Evolutionary conservation across 2,888 invertebrate species (phyloP).

Genomic region (Mongoloraphidia duomilia): DNA sequence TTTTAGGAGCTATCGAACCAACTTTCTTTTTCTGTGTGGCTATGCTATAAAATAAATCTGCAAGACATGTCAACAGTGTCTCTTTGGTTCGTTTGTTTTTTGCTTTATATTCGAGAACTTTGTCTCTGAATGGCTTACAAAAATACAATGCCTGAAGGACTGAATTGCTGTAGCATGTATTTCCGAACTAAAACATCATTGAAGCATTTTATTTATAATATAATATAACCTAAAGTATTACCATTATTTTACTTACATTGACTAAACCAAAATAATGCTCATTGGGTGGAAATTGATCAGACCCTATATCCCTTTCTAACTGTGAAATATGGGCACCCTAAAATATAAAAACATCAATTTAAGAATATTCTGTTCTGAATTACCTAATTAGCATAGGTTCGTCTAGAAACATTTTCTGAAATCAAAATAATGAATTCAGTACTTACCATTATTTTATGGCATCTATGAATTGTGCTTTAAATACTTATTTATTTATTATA

Average conservation of each 20-base stretch:
- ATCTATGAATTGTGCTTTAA: no score
- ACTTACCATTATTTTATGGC: no score
- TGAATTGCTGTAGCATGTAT: constrained; percentile 99
- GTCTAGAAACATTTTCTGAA: no score
- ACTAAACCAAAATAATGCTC: constrained; percentile 99
- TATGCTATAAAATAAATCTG: constrained; percentile 97
- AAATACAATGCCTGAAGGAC: constrained; percentile 99
- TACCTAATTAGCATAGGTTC: no score
- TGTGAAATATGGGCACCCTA: constrained; percentile 99
- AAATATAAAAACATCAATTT: constrained; percentile 18
- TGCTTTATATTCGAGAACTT: constrained; percentile 94
- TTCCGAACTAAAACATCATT: constrained; percentile 72
- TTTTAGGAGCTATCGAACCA: constrained; percentile 98
- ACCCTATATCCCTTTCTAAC: constrained; percentile 97
- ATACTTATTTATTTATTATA: no score
- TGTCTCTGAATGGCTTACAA: constrained; percentile 97
- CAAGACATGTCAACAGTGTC: constrained; percentile 91
- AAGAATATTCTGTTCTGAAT: no score
- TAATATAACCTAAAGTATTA: constrained; percentile 4
- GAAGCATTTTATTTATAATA: constrained; percentile 10
- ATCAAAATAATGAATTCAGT: no score
- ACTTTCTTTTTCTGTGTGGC: constrained; percentile 99
- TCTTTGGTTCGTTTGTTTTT: constrained; percentile 93
- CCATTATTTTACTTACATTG: constrained; percentile 58
- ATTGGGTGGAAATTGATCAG: constrained; percentile 95